A percentile compares a stretch with the other conserved stretches of the same genome.
Conservation (phyloP, 2,888 invertebrate species). For the Drosophila aldrichi region DNA sequence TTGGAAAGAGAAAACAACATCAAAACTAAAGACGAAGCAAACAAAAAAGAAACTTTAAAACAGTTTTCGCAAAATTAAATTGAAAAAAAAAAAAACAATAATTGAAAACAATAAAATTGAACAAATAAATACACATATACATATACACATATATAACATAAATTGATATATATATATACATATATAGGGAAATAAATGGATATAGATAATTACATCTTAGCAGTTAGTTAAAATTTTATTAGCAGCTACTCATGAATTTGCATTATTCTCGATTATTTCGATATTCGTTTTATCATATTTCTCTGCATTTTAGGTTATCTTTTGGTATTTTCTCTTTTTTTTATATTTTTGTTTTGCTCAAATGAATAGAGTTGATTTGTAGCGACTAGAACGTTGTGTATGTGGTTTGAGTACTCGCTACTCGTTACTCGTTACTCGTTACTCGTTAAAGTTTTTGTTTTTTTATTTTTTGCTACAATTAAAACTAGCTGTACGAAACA, state of each 20-base stretch:
- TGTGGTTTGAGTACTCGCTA: slow-evolving; percentile 30
- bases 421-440: slow-evolving; percentile 22
- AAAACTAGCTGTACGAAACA: slow-evolving; percentile 33
- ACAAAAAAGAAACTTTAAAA: not conserved
- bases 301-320: not conserved
- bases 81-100: not conserved
- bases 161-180: slow-evolving; percentile 40
- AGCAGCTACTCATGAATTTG: slow-evolving; percentile 66
- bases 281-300: slow-evolving; percentile 12
- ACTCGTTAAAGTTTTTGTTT: not conserved
- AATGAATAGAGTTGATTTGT: slow-evolving; percentile 26
- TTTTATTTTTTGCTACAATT: slow-evolving; percentile 29
- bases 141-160: slow-evolving; percentile 38
- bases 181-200: slow-evolving; percentile 52
- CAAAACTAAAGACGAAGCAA: slow-evolving; percentile 9
- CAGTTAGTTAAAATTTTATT: slow-evolving; percentile 67
- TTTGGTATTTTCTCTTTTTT: not conserved
- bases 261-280: slow-evolving; percentile 44
- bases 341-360: slow-evolving; percentile 12
- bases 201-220: slow-evolving; percentile 77
- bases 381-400: slow-evolving; percentile 41
- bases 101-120: not conserved
- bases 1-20: slow-evolving; percentile 4
- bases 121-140: slow-evolving; percentile 12
- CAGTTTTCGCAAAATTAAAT: not conserved